Evolutionary conservation across 37 sponge, comb jelly and placozoan species (phyloP).

Genomic region (Agelas oroides): DNA sequence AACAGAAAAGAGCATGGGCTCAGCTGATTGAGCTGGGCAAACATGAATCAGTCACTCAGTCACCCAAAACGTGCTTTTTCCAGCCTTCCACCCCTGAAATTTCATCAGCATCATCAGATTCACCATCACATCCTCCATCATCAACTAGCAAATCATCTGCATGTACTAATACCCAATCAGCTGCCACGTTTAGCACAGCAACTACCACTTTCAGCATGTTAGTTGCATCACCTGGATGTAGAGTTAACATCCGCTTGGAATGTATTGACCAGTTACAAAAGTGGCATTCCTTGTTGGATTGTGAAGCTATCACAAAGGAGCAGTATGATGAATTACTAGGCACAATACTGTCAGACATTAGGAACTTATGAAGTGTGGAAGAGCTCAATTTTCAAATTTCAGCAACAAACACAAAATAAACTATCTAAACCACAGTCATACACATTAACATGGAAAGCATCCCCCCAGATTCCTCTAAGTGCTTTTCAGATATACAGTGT

Average conservation of each 20-base stretch:
- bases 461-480: no score
- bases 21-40: not conserved
- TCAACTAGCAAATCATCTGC: no score
- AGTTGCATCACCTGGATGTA: slow-evolving; percentile 1
- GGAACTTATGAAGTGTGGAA: not conserved
- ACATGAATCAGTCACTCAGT: not conserved
- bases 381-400: not conserved
- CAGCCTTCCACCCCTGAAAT: no score
- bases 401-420: no score
- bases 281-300: not conserved
- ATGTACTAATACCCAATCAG: not conserved
- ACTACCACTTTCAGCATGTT: no score
- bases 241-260: not conserved
- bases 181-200: not conserved
- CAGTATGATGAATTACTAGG: slow-evolving; percentile 9
- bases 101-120: no score
- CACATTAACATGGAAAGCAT: no score
- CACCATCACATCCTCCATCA: no score
- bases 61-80: not conserved
- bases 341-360: slow-evolving; percentile 2
- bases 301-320: no score
- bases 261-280: not conserved
- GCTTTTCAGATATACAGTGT: no score
- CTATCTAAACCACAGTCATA: no score
- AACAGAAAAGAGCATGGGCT: not conserved